Evolutionary conservation across 2,113 vertebrate genomes (phyloP).

Genomic region (Diphyllodes magnificus): DNA sequence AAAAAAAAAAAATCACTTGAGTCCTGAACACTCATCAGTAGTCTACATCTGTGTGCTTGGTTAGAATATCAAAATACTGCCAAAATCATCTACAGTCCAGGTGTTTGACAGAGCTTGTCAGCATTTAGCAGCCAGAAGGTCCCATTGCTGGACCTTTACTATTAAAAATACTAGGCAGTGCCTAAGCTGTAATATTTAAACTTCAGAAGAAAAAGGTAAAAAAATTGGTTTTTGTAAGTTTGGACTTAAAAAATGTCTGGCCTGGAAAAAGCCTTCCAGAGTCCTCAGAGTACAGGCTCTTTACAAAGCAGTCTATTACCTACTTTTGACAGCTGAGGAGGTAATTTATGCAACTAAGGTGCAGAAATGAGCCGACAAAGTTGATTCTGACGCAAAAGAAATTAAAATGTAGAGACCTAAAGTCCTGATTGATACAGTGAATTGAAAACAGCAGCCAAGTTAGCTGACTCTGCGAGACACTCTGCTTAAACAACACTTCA

Average conservation of each 20-base stretch:
- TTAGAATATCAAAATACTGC: background rate
- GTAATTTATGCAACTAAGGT: constrained; percentile 21
- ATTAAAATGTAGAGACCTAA: constrained; percentile 41
- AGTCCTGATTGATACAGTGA: constrained; percentile 37
- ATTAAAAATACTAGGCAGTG: background rate
- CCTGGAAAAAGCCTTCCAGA: background rate
- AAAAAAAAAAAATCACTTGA: background rate
- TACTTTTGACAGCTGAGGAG: constrained; percentile 5
- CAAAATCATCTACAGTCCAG: background rate
- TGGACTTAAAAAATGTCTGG: background rate
- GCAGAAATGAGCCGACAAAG: background rate
- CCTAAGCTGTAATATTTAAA: background rate
- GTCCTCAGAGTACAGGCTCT: background rate
- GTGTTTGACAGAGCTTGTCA: background rate
- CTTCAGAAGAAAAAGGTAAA: background rate
- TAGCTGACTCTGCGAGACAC: constrained; percentile 13
- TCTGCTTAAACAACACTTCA: constrained; percentile 39
- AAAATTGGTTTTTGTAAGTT: background rate
- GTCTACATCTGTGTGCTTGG: background rate
- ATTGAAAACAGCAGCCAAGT: constrained; percentile 9
- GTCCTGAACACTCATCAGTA: background rate
- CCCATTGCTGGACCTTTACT: background rate
- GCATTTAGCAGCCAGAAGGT: background rate
- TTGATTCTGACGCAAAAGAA: constrained; percentile 7
- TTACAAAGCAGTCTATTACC: constrained; percentile 13